Evolutionary conservation across 2,888 invertebrate species (phyloP), one percentile per base, ranked within the genome.

Genomic region (Amblyjoppa fuscipennis): DNA sequence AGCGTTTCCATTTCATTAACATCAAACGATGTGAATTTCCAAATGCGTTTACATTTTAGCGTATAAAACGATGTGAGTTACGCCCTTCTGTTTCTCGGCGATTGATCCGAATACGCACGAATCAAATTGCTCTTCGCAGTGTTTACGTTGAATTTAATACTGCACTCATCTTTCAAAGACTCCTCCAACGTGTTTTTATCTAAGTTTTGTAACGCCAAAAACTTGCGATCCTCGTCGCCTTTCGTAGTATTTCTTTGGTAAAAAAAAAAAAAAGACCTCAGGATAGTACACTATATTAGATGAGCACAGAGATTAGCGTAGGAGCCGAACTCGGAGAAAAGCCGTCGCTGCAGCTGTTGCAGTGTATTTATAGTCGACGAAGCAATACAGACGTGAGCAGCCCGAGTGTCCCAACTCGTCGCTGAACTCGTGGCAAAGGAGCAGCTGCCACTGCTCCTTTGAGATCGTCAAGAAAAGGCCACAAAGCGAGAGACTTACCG

Each of bases 401-500:
- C 45, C 74, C 83, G 59, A 66, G 74, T 69, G 68, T 74, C 25
- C 64, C 61, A 66, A 64, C 73, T 78, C 73, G 71, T 78, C 51
- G 68, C 31, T 38, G 56, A 66, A 78, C 73, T 66, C 64, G 78
- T 66, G 70, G 68, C 71, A 76, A 64, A 79, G 70, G 11, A 28
- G 59, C 59, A 25, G 59, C 56, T 56, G 20, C 56, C 25, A 56
- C 20, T 59, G 51, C 75, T 76, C 83, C 80, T 84, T 84, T 84
- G 83, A 84, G 49, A 59, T 25, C 73, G 61, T 80, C 70, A 64
- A 75, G 83, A 76, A 84, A 84, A 80, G 75, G 80, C 80, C 80
- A 80, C 83, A 84, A 80, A 84, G 83, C 75, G 71, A 84, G 80
- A 84, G 53, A 59, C 59, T 75, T 75, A 41, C 68, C 41, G 83